Evolutionary conservation across 2,888 invertebrate genomes (phyloP), one percentile per base, ranked within the genome.

Genomic region (Aplocera efformata): DNA sequence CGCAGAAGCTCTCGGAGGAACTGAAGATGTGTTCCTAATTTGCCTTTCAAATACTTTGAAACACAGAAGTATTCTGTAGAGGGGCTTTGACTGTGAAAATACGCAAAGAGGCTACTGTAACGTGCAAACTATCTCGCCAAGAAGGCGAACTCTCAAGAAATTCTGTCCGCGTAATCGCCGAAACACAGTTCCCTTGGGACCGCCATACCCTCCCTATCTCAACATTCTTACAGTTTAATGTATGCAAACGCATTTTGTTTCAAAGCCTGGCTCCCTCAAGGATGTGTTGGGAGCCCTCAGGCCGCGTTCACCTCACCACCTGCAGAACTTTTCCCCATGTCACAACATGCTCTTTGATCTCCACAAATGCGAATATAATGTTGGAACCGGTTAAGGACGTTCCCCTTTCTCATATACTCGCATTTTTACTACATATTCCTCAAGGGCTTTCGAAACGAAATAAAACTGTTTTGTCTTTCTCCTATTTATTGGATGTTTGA

Each of bases 211-310:
- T 74, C 80, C 76, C 79, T 83, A 83, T 86, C 84, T 85, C 71
- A 69, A 85, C 86, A 86, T 86, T 86, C 88, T 85, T 84, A 84
- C 74, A 83, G 78, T 86, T 88, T 86, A 86, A 88, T 86, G 80
- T 88, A 88, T 88, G 88, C 86, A 88, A 88, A 88, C 86, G 86
- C 86, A 88, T 86, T 88, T 88, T 88, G 86, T 88, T 86, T 84
- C 86, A 84, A 86, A 88, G 85, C 81, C 77, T 78, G 65, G 76
- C 75, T 79, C 86, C 83, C 85, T 78, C 72, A 75, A 76, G 79
- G 64, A 79, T 71, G 79, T 75, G 79, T 81, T 53, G 65, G 76
- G 74, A 69, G 69, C 84, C 86, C 83, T 79, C 75, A 37, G 71
- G 84, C 80, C 58, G 53, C 63, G 72, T 64, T 72, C 74, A 72